These are phyloP conservation scores for Catamblyrhynchus diadema DNA, from an alignment of 2,797 vertebrate genomes.

Conservation along the genomic window DNA sequence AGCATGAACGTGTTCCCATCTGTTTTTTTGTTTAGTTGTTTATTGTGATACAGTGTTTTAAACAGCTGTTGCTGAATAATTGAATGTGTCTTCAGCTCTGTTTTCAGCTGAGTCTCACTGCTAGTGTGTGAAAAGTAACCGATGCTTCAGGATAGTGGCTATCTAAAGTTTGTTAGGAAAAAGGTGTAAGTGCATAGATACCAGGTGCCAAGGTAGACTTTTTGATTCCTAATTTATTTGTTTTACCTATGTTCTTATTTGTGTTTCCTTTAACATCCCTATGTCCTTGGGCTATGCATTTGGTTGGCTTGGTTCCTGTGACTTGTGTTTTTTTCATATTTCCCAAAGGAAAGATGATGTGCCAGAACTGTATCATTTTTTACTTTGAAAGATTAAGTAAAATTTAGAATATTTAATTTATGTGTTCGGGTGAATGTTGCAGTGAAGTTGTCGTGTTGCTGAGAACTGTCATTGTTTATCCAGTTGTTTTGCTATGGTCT, in stretches of 20 bases:
- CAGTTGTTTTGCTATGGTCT: neutral
- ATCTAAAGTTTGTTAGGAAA: neutral
- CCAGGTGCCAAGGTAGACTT: fast-evolving
- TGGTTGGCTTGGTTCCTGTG: neutral
- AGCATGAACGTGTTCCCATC: neutral
- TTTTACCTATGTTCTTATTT: neutral
- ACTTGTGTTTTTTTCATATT: neutral
- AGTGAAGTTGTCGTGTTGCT: neutral
- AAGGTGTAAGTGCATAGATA: neutral
- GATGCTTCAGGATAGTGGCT: neutral
- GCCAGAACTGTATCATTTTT: neutral
- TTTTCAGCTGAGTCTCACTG: neutral
- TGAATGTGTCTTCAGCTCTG: neutral
- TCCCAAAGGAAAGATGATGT: neutral
- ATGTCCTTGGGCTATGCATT: neutral
- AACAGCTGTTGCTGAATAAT: neutral
- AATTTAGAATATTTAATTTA: neutral
- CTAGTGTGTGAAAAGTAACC: neutral
- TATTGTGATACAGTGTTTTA: neutral
- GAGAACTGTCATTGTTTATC: neutral
- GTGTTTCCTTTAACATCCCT: neutral
- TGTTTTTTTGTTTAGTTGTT: neutral
- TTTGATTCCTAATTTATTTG: neutral
- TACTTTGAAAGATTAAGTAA: neutral
- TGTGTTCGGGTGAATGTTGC: neutral